These are phyloP conservation scores for Drosophila diplacantha DNA, from an alignment of 2,888 invertebrate species.

Conservation along the genomic window DNA sequence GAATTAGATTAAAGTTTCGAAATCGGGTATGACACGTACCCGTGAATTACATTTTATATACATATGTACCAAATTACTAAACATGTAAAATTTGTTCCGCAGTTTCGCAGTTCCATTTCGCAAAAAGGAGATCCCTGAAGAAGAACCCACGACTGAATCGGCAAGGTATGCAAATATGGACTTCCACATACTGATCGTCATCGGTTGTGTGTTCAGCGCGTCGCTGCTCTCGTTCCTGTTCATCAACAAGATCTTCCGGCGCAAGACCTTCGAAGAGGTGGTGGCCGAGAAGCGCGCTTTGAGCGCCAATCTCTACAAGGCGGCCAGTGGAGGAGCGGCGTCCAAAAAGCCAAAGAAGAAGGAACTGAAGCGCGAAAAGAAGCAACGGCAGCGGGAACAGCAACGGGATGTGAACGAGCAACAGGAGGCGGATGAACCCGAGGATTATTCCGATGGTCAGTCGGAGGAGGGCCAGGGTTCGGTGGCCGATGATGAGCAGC, in stretches of 20 bases:
- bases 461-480: slow-evolving; percentile 70
- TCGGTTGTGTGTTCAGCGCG: slow-evolving; percentile 77
- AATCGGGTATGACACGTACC: neutral
- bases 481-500: slow-evolving; percentile 67
- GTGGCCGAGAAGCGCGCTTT: slow-evolving; percentile 77
- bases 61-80: neutral
- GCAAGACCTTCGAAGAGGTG: slow-evolving; percentile 78
- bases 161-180: slow-evolving; percentile 78
- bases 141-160: slow-evolving; percentile 31
- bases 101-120: slow-evolving; percentile 26
- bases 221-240: slow-evolving; percentile 76
- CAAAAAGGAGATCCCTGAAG: slow-evolving; percentile 25
- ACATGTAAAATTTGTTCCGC: neutral
- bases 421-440: slow-evolving; percentile 47
- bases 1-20: neutral
- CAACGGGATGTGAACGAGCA: slow-evolving; percentile 63
- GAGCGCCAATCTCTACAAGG: slow-evolving; percentile 76
- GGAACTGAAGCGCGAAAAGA: slow-evolving; percentile 75
- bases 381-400: slow-evolving; percentile 71
- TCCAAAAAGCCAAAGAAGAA: slow-evolving; percentile 74
- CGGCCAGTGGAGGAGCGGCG: slow-evolving; percentile 54
- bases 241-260: slow-evolving; percentile 77
- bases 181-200: slow-evolving; percentile 77
- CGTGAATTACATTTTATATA: neutral
- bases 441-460: slow-evolving; percentile 73